Evolutionary conservation across 2,888 invertebrate genomes (phyloP).

Genomic region (Lissocephala sabroskyi): DNA sequence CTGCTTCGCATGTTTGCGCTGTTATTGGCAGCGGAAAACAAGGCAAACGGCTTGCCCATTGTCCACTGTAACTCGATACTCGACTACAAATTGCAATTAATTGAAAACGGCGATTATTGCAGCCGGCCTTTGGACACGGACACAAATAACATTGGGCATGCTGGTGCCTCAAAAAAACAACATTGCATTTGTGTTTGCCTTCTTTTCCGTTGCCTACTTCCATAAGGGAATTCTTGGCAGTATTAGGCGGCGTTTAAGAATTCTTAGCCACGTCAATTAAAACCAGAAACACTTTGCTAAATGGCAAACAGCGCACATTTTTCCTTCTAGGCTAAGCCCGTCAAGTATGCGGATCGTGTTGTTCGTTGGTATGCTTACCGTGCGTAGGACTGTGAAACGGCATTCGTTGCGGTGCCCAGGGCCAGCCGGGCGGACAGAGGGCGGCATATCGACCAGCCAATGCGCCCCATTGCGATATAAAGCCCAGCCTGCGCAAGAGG

Average conservation of each 20-base stretch:
- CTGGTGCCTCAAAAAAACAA: neutral
- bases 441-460: constrained; percentile 83
- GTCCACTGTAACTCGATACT: constrained; percentile 56
- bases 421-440: constrained; percentile 78
- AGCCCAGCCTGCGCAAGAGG: constrained; percentile 78
- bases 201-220: constrained; percentile 21
- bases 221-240: constrained; percentile 41
- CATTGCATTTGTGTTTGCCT: constrained; percentile 20
- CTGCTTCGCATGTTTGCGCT: constrained; percentile 2
- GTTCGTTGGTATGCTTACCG: no score
- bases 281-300: no score
- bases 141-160: no score
- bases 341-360: neutral
- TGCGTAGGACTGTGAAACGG: constrained; percentile 77
- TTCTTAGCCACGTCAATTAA: no score
- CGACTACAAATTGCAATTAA: constrained; percentile 68
- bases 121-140: constrained; percentile 8
- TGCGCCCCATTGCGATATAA: constrained; percentile 88
- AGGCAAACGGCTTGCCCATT: no score
- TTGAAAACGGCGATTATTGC: constrained; percentile 61
- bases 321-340: constrained; percentile 12
- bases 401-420: constrained; percentile 76
- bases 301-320: constrained; percentile 38
- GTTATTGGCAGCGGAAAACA: no score
- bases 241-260: constrained; percentile 35